A percentile compares a stretch with the other conserved stretches of the same genome.
Evolutionary conservation across 1,140 invertebrate species (phyloP).

Genomic region (Andrena cerasifolii): DNA sequence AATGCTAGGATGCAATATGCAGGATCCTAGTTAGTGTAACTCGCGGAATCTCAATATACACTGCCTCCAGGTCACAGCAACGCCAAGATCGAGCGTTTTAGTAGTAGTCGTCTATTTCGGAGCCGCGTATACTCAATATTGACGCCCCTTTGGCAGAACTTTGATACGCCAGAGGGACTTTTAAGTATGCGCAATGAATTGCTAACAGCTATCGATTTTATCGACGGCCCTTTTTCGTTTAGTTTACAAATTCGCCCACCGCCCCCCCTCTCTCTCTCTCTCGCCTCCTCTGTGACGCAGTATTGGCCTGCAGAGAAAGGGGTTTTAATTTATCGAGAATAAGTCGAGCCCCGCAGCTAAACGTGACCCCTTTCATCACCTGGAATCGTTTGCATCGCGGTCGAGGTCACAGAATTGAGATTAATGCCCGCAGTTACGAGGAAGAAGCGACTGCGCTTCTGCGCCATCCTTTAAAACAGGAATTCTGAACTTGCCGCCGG

Average conservation of each 20-base stretch:
- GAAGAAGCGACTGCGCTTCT: neutral
- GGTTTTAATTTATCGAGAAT: conserved; percentile 34
- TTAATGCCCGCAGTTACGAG: conserved; percentile 21
- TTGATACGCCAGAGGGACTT: conserved; percentile 1
- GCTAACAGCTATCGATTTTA: neutral
- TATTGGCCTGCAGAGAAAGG: neutral
- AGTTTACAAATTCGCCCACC: too few relatives aligned
- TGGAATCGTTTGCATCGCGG: conserved; percentile 35
- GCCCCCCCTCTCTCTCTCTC: neutral
- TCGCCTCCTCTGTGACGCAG: too few relatives aligned
- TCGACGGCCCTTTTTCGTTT: neutral
- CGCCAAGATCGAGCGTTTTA: too few relatives aligned
- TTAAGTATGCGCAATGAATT: neutral
- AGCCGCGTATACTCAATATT: neutral
- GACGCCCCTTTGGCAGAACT: neutral
- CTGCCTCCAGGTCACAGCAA: too few relatives aligned
- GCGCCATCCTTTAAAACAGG: neutral
- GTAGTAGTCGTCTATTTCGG: neutral
- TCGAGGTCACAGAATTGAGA: conserved; percentile 47
- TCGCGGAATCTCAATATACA: too few relatives aligned
- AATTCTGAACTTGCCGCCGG: neutral
- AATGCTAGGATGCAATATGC: too few relatives aligned
- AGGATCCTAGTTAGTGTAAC: too few relatives aligned
- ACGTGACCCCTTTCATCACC: conserved; percentile 23
- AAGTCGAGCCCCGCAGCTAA: conserved; percentile 23